Evolutionary conservation across 2,888 invertebrate genomes (phyloP), one percentile per base, ranked within the genome.

Genomic region (Yponomeuta malinellus): DNA sequence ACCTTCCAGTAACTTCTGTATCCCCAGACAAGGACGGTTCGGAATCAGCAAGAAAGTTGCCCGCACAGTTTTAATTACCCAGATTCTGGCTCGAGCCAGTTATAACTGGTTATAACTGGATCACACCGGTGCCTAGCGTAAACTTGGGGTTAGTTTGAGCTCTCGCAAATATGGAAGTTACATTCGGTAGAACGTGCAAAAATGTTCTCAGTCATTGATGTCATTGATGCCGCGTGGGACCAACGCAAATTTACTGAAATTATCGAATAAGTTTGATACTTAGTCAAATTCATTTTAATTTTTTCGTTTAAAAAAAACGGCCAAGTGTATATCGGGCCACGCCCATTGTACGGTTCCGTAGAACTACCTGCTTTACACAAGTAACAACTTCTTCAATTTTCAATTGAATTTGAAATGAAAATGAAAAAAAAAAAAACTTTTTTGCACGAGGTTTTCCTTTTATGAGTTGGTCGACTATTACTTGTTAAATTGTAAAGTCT

Each of bases 51-150:
- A 65, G 65, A 29, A 65, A 65, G 33, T 65, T 65, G 29, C 23
- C 43, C 43, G 65, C 65, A 31, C 65, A 65, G 65, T 65, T 65
- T 65, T 65, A 65, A 65, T 65, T 65, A 65, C 65, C 65, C 52
- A 65, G 65, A 12, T 12, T 65, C 65, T 29, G 33, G 65, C 65
- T 65, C 10, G 31, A 31, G 29, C 65, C 10, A 65, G 29, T 29
- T 31, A 65, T 65, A 65, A 65, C 65, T 12, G 33, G 29, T 29
- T 31, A 65, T 65, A 65, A 65, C 65, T 12, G 33, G 65, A 65
- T 65, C 65, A 29, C 65, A 65, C 65, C 65, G 65, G 65, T 65
- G 29, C 65, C 31, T 29, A 29, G 65, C n/a, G 65, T 29, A 65
- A 65, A 65, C 65, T 65, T 65, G 33, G 31, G 10, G 31, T 65